Evolutionary conservation across 1,140 invertebrate genomes (phyloP).

Genomic region (Sitobion miscanthi): DNA sequence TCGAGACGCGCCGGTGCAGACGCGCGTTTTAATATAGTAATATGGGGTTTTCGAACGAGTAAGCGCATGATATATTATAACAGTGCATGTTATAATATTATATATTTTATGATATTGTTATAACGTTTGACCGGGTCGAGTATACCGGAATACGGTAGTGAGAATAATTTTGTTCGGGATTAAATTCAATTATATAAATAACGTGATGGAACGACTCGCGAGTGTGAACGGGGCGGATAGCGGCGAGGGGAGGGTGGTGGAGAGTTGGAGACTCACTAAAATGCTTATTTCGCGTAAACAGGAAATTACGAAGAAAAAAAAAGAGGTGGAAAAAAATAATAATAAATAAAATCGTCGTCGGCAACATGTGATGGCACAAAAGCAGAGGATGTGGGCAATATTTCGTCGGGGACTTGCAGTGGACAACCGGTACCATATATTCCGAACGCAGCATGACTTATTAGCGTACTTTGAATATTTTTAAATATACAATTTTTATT

Average conservation of each 20-base stretch:
- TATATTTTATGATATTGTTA: neutral
- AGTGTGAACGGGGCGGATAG: neutral
- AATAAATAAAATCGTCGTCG: constrained; percentile 55
- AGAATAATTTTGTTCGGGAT: neutral
- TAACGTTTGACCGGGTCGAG: neutral
- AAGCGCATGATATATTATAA: neutral
- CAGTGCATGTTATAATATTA: neutral
- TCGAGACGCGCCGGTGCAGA: neutral
- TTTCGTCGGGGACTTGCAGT: constrained; percentile 44
- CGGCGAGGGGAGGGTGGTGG: neutral
- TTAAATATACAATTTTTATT: constrained; percentile 57
- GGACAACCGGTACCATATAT: constrained; percentile 56
- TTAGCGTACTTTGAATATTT: constrained; percentile 56
- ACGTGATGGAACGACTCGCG: neutral
- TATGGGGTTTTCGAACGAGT: neutral
- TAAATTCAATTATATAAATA: constrained; percentile 34
- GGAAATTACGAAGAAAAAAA: constrained; percentile 33
- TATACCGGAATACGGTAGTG: constrained; percentile 14
- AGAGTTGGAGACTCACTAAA: neutral
- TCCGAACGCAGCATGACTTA: constrained; percentile 55
- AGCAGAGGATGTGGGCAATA: constrained; percentile 55
- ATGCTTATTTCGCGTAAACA: constrained; percentile 36
- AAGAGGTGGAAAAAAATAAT: neutral
- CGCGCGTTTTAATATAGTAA: neutral
- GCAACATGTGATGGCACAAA: constrained; percentile 46